These are phyloP conservation scores for Prostheceraeus crozeri DNA, from an alignment of 2,888 invertebrate genomes.

Conservation along the genomic window DNA sequence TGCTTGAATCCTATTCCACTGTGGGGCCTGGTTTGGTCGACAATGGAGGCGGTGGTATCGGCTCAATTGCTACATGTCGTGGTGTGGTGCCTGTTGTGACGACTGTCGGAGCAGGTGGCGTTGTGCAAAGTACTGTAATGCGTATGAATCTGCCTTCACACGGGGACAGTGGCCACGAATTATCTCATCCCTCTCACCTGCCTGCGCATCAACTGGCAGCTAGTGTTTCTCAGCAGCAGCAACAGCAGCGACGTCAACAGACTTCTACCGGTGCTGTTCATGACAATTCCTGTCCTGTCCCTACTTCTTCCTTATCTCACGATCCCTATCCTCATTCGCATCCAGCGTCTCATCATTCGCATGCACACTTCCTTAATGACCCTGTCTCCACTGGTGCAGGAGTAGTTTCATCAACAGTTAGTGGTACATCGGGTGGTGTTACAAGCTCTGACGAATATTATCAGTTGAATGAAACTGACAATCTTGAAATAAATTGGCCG, in stretches of 20 bases:
- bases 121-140: slow-evolving; percentile 10
- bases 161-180: slow-evolving; percentile 6
- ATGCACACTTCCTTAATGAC: too few relatives aligned
- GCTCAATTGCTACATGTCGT: background rate
- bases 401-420: too few relatives aligned
- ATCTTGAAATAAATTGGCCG: slow-evolving; percentile 39
- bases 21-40: slow-evolving; percentile 13
- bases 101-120: background rate
- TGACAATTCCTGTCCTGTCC: slow-evolving; percentile 6
- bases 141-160: slow-evolving; percentile 7
- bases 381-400: too few relatives aligned
- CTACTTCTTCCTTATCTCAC: slow-evolving; percentile 1
- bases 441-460: slow-evolving; percentile 31
- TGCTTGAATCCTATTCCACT: too few relatives aligned
- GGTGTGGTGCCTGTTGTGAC: background rate
- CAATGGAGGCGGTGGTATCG: slow-evolving; percentile 13
- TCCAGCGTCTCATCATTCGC: slow-evolving; percentile 10
- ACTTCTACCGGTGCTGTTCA: background rate
- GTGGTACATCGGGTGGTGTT: too few relatives aligned
- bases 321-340: slow-evolving; percentile 21
- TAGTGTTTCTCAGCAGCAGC: slow-evolving; percentile 15
- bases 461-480: slow-evolving; percentile 34
- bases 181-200: too few relatives aligned
- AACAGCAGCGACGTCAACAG: background rate
- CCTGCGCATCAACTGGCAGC: too few relatives aligned